These are phyloP conservation scores for Botia almorhae DNA, from an alignment of 2,797 vertebrate species.

Conservation along the genomic window DNA sequence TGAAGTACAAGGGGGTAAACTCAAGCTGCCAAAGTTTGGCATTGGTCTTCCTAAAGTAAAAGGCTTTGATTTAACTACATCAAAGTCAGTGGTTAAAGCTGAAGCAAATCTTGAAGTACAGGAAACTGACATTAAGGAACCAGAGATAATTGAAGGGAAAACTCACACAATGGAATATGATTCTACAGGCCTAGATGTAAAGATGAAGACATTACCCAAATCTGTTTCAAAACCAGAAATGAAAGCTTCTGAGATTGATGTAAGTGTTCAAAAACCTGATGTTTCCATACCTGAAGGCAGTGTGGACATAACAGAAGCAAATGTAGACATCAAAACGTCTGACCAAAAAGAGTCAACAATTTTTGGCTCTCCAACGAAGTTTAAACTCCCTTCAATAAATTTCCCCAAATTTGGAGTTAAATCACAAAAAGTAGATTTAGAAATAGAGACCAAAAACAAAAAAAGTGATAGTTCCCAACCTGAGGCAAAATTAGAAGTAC, in stretches of 20 bases:
- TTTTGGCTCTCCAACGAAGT: constrained; percentile 49
- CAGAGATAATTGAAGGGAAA: constrained; percentile 2
- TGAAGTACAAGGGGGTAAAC: constrained; percentile 42
- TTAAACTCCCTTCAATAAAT: constrained; percentile 52
- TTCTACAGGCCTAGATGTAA: constrained; percentile 45
- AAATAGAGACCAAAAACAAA: constrained; percentile 49
- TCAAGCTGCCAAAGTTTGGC: constrained; percentile 43
- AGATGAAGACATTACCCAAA: constrained; percentile 22
- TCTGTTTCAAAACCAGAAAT: neutral
- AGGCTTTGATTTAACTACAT: constrained; percentile 39
- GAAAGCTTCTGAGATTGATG: neutral
- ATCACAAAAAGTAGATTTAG: constrained; percentile 49
- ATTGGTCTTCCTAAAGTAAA: constrained; percentile 37
- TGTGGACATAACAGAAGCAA: constrained; percentile 16
- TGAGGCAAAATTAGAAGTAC: accelerated
- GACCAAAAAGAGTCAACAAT: constrained; percentile 31
- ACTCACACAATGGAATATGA: constrained; percentile 30
- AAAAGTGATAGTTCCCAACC: constrained; percentile 9
- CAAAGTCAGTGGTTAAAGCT: constrained; percentile 28
- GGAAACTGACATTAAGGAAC: constrained; percentile 7
- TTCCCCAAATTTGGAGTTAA: constrained; percentile 62
- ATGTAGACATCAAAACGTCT: constrained; percentile 55
- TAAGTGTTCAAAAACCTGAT: constrained; percentile 39
- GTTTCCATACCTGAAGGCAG: constrained; percentile 37
- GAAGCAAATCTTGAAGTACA: constrained; percentile 39